Conservation (phyloP, 2,888 invertebrate genomes). For the Drosophila meridionalis region DNA sequence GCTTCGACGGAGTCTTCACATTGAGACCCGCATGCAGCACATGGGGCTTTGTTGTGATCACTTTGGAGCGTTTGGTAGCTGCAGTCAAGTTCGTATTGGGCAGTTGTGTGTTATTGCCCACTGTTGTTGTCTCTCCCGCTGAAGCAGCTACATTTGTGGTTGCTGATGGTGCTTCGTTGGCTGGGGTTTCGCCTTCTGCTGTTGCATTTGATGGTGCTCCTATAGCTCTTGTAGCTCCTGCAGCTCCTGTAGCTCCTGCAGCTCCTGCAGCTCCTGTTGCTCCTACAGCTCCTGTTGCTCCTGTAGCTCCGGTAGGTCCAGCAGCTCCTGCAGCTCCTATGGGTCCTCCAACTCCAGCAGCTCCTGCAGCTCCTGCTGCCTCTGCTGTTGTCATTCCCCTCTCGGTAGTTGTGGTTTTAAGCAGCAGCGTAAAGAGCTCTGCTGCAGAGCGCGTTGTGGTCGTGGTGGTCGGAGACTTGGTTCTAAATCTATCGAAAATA, state of each 20-base stretch:
- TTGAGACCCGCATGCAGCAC: not conserved
- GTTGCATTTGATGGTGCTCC: not conserved
- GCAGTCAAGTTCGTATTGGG: not conserved
- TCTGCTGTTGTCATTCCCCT: not conserved
- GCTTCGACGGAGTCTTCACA: not conserved
- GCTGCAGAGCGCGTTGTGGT: slow-evolving; percentile 11
- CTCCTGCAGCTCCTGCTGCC: not conserved
- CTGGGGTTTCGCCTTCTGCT: not conserved
- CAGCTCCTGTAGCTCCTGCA: not conserved
- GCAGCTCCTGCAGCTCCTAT: not conserved
- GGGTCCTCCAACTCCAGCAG: too few relatives aligned
- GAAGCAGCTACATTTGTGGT: not conserved
- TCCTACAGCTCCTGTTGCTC: too few relatives aligned
- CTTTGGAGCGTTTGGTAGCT: not conserved
- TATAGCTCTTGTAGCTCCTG: not conserved
- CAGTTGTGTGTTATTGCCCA: not conserved
- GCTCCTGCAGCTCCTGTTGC: not conserved
- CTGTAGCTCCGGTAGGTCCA: not conserved
- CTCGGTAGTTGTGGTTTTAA: not conserved
- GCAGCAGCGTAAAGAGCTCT: not conserved
- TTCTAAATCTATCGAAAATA: slow-evolving; percentile 16
- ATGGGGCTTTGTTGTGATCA: not conserved
- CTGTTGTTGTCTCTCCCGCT: not conserved
- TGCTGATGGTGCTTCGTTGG: not conserved
- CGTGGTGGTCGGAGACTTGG: not conserved